A percentile compares a stretch with the other conserved stretches of the same genome.
phyloP scores from a whole-genome alignment of 2,888 invertebrate species.

The Hydroisotoma schaefferi region DNA sequence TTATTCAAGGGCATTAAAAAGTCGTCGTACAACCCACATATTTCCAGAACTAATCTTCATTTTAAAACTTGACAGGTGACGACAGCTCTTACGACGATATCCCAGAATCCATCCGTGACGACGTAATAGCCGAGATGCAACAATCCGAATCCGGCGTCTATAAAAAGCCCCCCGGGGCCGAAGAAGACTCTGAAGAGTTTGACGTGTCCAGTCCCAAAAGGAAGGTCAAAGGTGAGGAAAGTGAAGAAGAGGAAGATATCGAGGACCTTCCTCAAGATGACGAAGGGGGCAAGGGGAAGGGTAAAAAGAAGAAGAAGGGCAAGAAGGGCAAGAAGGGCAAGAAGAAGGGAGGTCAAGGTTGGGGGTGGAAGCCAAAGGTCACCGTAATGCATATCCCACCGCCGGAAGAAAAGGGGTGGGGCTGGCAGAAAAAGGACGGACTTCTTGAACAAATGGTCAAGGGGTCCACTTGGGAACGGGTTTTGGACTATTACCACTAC shows the following conservation, averaged over 20 bases:
- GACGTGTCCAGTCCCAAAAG: conserved; percentile 1
- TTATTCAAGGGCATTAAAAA: no score
- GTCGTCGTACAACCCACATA: no score
- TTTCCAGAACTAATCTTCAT: no score
- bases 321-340: conserved; percentile 22
- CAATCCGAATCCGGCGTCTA: neutral
- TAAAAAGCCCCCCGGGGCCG: neutral
- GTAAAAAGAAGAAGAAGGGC: conserved; percentile 16
- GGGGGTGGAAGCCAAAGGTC: conserved; percentile 22
- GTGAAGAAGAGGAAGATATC: conserved; percentile 18
- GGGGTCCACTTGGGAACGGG: conserved; percentile 37
- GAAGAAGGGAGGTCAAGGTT: conserved; percentile 11
- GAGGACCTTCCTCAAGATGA: conserved; percentile 12
- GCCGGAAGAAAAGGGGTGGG: conserved; percentile 21
- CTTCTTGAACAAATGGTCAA: conserved; percentile 32
- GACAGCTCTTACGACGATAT: neutral
- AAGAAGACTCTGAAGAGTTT: conserved; percentile 15
- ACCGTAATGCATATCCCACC: neutral
- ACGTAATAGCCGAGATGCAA: neutral
- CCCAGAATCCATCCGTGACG: neutral
- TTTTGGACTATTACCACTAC: conserved; percentile 31
- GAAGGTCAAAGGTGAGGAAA: conserved; percentile 21
- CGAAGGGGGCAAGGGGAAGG: conserved; percentile 19
- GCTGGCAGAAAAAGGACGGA: conserved; percentile 24
- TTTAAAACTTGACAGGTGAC: neutral